Conservation (phyloP, 2,113 vertebrate genomes). For the Puffinus mauretanicus region DNA sequence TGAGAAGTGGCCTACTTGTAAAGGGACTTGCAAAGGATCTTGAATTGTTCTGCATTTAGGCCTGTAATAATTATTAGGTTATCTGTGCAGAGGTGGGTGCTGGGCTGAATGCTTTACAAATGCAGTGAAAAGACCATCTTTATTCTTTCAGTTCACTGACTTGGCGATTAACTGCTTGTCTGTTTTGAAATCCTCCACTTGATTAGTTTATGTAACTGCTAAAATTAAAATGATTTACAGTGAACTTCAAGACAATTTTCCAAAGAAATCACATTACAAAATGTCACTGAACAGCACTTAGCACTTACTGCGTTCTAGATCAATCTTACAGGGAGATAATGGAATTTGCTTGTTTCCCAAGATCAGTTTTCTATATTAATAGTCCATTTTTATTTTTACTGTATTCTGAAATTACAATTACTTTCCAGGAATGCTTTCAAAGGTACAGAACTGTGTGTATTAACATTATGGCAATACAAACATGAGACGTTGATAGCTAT, state of each 20-base stretch:
- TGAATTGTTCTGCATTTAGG: not conserved
- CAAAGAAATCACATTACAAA: not conserved
- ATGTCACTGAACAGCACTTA: not conserved
- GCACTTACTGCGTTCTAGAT: not conserved
- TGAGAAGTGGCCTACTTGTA: not conserved
- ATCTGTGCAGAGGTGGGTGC: not conserved
- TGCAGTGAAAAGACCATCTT: not conserved
- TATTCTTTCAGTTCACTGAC: not conserved
- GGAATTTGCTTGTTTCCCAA: not conserved
- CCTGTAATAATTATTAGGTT: not conserved
- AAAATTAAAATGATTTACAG: not conserved
- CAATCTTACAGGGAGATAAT: not conserved
- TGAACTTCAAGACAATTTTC: not conserved
- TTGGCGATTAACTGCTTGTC: not conserved
- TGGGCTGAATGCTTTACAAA: not conserved
- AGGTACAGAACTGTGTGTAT: not conserved
- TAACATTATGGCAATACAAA: fast-evolving
- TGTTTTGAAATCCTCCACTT: not conserved
- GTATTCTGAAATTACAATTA: not conserved
- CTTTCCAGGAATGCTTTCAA: not conserved
- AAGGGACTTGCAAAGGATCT: not conserved
- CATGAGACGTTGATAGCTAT: not conserved
- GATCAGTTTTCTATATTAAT: not conserved
- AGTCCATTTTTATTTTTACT: not conserved
- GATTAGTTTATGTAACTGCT: not conserved